These are phyloP conservation scores for Drusus annulatus DNA, from an alignment of 1,140 invertebrate species.

Conservation along the genomic window DNA sequence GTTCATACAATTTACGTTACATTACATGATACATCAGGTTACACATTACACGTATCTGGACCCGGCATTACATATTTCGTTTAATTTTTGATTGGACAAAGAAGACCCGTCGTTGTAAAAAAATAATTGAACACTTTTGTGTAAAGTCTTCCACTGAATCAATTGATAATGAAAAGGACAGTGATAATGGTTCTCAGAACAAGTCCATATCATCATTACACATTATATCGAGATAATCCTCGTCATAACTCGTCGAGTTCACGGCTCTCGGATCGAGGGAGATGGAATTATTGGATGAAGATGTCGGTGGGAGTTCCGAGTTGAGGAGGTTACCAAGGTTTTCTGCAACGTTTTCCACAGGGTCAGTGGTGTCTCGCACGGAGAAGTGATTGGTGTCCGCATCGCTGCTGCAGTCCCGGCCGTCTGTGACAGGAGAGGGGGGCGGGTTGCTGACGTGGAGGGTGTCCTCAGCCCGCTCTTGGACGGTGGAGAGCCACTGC, in stretches of 20 bases:
- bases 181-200: constrained; percentile 69
- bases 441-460: constrained; percentile 80
- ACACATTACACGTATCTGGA: too few relatives aligned
- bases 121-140: too few relatives aligned
- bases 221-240: constrained; percentile 81
- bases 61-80: too few relatives aligned
- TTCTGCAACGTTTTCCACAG: constrained; percentile 60
- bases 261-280: constrained; percentile 48
- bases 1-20: too few relatives aligned
- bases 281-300: constrained; percentile 1
- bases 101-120: too few relatives aligned
- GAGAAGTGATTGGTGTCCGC: constrained; percentile 68
- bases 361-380: constrained; percentile 60
- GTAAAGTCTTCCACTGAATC: too few relatives aligned
- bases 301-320: constrained; percentile 51
- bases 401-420: constrained; percentile 80
- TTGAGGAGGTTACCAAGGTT: constrained; percentile 44
- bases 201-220: constrained; percentile 82
- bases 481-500: constrained; percentile 66
- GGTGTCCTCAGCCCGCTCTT: constrained; percentile 67
- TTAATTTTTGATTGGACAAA: too few relatives aligned
- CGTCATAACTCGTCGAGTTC: constrained; percentile 71
- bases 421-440: constrained; percentile 82
- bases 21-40: too few relatives aligned
- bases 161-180: too few relatives aligned